Evolutionary conservation across 2,113 vertebrate genomes (phyloP).

Genomic region (Plestiodon gilberti): DNA sequence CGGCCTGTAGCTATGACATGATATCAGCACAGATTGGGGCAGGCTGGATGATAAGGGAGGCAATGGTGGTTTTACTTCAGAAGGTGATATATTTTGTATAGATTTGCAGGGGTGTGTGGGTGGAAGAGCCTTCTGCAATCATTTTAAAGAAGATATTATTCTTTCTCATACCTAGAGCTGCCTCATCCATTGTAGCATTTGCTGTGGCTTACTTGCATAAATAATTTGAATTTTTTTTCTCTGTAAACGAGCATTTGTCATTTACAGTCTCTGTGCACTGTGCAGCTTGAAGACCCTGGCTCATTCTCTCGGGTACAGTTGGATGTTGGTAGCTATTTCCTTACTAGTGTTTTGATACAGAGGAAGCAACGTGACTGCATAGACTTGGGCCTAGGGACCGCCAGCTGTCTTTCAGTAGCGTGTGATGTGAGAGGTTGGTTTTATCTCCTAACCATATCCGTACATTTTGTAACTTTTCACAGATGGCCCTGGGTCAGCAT

Average conservation of each 20-base stretch:
- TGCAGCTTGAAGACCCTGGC: not conserved
- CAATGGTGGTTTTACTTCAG: not conserved
- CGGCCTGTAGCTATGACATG: not conserved
- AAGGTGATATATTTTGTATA: not conserved
- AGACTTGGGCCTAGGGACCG: not conserved
- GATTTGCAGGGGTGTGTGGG: not conserved
- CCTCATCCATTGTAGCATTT: not conserved
- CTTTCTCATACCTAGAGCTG: no score
- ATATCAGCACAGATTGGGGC: not conserved
- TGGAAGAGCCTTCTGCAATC: not conserved
- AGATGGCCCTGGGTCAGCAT: constrained; percentile 8
- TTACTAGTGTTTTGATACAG: not conserved
- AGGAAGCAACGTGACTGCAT: not conserved
- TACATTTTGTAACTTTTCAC: not conserved
- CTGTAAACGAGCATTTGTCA: not conserved
- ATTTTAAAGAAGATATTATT: not conserved
- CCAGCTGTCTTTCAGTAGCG: not conserved
- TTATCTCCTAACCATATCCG: not conserved
- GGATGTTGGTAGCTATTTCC: not conserved
- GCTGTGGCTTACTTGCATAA: not conserved
- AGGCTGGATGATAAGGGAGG: not conserved
- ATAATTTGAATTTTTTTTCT: not conserved
- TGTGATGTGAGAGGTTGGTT: not conserved
- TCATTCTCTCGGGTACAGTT: not conserved
- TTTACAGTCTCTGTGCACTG: not conserved